Evolutionary conservation across 2,113 vertebrate genomes (phyloP), one percentile per base, ranked within the genome.

Genomic region (Halcyon malimbica): DNA sequence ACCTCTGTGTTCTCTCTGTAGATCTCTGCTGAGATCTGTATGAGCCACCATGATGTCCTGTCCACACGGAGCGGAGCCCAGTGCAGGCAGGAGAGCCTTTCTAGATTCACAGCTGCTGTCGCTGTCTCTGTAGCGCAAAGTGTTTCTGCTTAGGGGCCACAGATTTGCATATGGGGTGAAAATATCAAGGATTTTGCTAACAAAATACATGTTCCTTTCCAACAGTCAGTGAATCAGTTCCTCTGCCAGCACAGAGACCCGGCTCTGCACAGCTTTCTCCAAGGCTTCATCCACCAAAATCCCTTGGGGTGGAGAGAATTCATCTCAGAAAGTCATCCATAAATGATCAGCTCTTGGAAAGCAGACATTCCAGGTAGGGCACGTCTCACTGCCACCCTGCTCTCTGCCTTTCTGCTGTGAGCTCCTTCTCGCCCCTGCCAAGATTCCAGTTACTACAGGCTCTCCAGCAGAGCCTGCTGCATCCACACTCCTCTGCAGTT

Each of bases 191-290:
- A 15, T 76, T 65, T 82, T 93, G 28, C 41, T 90, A 81, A 91
- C 23, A 26, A 79, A 59, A 70, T 37, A 10, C 2, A 1, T 42
- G 13, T n/a, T 95, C 51, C 67, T 88, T 65, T 86, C 89, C 68
- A 57, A 78, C 57, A 96, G 97, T 96, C 97, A 99, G 96, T 13
- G 99, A 99, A 6, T 94, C 98, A 3, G 96, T 98, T 28, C 90
- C 95, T 50, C 78, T 92, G 5, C 83, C 97, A 89, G 97, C 97
- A 9, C 98, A 99, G 81, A 98, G 98, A 97, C 98, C 98, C 75
- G 98, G 97, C 90, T 99, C 99, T 15, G 97, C 98, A 0, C 99
- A 99, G 95, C 99, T 98, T 94, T 99, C 99, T 51, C 99, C 99
- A n/a, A 98, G 98, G 85, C 98, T 97, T 37, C 98, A 98, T 90